Percentiles rank a stretch among this genome's conserved stretches.
phyloP scores from a whole-genome alignment of 2,797 vertebrate species.

The Propithecus perrieri region DNA sequence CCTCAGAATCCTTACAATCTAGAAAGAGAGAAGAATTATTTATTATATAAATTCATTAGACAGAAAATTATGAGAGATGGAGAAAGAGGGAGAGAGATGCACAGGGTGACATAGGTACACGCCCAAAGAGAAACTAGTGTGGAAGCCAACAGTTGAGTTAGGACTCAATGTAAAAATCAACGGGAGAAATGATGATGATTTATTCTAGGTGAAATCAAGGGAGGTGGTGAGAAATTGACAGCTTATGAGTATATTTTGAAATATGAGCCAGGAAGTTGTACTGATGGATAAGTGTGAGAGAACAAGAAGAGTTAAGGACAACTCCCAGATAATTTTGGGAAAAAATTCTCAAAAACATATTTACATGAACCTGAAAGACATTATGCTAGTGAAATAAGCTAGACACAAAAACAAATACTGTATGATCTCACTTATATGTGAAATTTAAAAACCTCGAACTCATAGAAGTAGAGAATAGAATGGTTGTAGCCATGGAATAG shows the following conservation, averaged over 20 bases:
- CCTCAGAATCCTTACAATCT: not conserved
- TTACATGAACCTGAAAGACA: not conserved
- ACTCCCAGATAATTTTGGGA: not conserved
- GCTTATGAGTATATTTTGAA: not conserved
- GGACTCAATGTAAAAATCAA: not conserved
- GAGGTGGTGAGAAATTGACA: not conserved
- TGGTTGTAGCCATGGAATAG: too few species aligned
- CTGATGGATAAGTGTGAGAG: not conserved
- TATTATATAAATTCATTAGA: not conserved
- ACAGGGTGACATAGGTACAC: not conserved
- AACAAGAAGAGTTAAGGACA: not conserved
- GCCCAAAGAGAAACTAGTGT: not conserved
- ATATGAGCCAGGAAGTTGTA: not conserved
- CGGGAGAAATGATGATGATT: not conserved
- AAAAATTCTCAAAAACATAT: not conserved
- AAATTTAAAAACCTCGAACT: not conserved
- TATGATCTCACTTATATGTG: not conserved
- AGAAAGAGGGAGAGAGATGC: not conserved
- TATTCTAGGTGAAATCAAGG: not conserved
- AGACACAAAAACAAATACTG: not conserved
- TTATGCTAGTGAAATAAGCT: not conserved
- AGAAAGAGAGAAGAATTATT: not conserved
- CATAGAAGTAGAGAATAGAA: not conserved
- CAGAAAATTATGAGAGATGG: not conserved
- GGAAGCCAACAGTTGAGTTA: not conserved